Evolutionary conservation across 2,797 vertebrate genomes (phyloP), one percentile per base, ranked within the genome.

Genomic region (Anguilla megastoma): DNA sequence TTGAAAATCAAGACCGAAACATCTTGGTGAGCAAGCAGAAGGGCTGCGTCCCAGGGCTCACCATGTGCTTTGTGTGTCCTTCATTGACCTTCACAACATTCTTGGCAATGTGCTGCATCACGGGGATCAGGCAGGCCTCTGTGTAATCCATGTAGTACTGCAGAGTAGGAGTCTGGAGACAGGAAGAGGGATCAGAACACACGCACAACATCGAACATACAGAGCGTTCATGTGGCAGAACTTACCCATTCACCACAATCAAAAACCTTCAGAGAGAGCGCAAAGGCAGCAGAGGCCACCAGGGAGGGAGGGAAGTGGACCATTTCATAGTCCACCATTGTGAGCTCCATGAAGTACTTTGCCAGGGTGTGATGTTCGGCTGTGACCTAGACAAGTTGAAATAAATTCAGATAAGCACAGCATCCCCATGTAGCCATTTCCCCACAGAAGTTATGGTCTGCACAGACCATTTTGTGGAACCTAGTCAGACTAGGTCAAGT

Each of bases 301-400:
- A 95, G 94, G 30, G 97, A 98, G 30, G 97, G 97, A 63, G 94
- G 93, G 69, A 96, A 94, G 87, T 97, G 96, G 85, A 96, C 96
- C 96, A 97, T 98, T 0, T 97, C 95, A 0, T 98, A 98, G 91
- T 98, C 97, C 0, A 97, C 45, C 95, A 97, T 96, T 9, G 95
- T 96, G 36, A 98, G 92, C 91, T 99, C 97, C 91, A 97, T 95
- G 48, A 99, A 92, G 89, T 98, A 97, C 89, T 97, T 97, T 0
- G 97, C 96, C 89, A 98, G 90, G 0, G 95, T 92, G 86, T 97
- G 95, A 10, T 97, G 95, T 66, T 97, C 92, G 0, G 95, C 93
- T 0, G 95, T 96, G 3, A 96, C 96, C 96, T 97, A 86, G 0
- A 1, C 16, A 63, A 0, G 3, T 33, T 16, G 63, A 8, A 0